These are phyloP conservation scores for Myxocyprinus asiaticus DNA, from an alignment of 2,113 vertebrate genomes.

Conservation along the genomic window DNA sequence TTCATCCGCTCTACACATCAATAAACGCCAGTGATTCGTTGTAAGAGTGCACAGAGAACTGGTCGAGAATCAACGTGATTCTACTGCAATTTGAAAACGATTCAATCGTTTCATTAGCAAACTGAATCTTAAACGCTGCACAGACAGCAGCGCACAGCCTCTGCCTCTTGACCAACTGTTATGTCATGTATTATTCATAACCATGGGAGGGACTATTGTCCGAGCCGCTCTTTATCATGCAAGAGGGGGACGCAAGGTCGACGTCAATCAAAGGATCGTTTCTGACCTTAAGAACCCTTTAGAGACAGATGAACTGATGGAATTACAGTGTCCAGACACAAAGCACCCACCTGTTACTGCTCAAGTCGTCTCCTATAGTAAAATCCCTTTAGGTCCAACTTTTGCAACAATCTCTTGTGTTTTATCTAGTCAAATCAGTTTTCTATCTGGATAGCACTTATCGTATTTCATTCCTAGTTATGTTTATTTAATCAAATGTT, in stretches of 20 bases:
- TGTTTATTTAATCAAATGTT: no score
- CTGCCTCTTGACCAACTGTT: slow-evolving; percentile 38
- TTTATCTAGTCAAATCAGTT: no score
- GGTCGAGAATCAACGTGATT: background rate
- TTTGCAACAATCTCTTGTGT: no score
- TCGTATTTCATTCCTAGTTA: no score
- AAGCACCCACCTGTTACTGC: no score
- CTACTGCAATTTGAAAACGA: background rate
- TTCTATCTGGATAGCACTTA: no score
- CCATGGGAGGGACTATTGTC: slow-evolving; percentile 54
- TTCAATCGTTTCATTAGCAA: slow-evolving; percentile 10
- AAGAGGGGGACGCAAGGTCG: slow-evolving; percentile 59
- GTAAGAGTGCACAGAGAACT: background rate
- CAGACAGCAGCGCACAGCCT: slow-evolving; percentile 45
- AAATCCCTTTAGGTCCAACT: no score
- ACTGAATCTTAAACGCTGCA: background rate
- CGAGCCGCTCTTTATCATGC: slow-evolving; percentile 64
- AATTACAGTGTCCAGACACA: no score
- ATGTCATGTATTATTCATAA: slow-evolving; percentile 67
- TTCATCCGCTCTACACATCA: no score
- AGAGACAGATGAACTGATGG: background rate
- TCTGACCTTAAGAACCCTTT: slow-evolving; percentile 33
- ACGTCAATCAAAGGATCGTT: slow-evolving; percentile 65
- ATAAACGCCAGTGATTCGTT: no score
- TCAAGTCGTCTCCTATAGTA: no score